These are phyloP conservation scores for Zoanthus gigantus DNA, from an alignment of 92 coral and sea anemone species.

Conservation along the genomic window DNA sequence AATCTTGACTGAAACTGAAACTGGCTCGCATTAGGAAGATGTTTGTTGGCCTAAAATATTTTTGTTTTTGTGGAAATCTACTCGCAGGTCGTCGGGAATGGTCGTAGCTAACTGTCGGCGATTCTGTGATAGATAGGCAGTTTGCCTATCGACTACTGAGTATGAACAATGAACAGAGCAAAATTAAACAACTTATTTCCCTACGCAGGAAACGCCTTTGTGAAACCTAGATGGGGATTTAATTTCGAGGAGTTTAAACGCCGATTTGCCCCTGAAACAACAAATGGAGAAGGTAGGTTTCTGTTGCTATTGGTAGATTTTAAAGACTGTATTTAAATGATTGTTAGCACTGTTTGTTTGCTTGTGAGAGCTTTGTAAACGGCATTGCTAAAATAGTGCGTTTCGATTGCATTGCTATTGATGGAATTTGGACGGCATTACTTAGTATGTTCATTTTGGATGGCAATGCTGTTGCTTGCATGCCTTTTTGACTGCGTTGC, in stretches of 20 bases:
- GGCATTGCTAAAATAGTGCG: neutral
- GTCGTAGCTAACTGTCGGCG: no score
- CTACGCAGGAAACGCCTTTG: constrained; percentile 71
- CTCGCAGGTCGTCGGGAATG: no score
- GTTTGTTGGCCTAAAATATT: no score
- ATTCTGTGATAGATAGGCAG: no score
- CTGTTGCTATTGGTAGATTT: neutral
- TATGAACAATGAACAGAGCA: neutral
- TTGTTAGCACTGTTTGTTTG: neutral
- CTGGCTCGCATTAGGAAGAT: no score
- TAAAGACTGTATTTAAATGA: neutral
- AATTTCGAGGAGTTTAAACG: constrained; percentile 89
- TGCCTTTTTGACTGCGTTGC: neutral
- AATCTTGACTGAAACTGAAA: no score
- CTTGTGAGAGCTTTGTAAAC: neutral
- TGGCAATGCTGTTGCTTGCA: neutral
- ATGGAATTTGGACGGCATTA: neutral
- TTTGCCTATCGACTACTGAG: no score
- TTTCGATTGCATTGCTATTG: neutral
- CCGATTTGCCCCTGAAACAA: constrained; percentile 86
- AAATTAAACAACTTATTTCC: neutral
- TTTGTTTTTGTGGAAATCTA: no score
- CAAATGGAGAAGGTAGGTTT: constrained; percentile 84
- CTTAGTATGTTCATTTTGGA: neutral
- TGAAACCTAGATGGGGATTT: constrained; percentile 90